phyloP scores from a whole-genome alignment of 2,113 vertebrate species.

The Phocoena sinus region DNA sequence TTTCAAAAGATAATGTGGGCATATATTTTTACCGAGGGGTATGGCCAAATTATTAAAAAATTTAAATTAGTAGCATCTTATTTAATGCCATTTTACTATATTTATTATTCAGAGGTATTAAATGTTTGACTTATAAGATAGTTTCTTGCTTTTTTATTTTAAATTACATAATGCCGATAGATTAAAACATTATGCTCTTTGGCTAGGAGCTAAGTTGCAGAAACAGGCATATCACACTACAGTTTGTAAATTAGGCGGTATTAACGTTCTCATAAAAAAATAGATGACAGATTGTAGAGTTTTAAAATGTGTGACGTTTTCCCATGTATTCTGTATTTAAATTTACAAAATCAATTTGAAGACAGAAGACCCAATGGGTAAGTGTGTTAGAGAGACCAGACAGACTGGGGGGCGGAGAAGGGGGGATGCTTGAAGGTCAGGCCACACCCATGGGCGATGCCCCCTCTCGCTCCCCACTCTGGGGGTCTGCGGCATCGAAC shows the following conservation, averaged over 20 bases:
- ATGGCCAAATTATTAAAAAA: neutral
- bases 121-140: neutral
- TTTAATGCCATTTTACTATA: neutral
- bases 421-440: accelerated
- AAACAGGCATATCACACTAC: neutral
- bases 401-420: neutral
- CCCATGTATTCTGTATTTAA: neutral
- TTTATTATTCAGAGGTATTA: neutral
- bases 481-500: neutral
- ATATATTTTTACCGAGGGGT: neutral
- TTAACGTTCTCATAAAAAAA: neutral
- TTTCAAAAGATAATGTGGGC: neutral
- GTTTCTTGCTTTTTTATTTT: neutral
- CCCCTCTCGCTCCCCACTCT: accelerated
- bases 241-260: neutral
- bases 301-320: neutral
- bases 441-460: accelerated
- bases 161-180: neutral
- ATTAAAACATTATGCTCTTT: neutral
- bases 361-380: neutral
- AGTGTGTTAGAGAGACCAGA: neutral
- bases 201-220: neutral
- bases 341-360: neutral
- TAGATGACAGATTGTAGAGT: neutral
- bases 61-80: neutral